These are phyloP conservation scores for Sanderia malayensis DNA, from an alignment of 30 jellyfish, hydroid and myxozoan species.

Conservation along the genomic window DNA sequence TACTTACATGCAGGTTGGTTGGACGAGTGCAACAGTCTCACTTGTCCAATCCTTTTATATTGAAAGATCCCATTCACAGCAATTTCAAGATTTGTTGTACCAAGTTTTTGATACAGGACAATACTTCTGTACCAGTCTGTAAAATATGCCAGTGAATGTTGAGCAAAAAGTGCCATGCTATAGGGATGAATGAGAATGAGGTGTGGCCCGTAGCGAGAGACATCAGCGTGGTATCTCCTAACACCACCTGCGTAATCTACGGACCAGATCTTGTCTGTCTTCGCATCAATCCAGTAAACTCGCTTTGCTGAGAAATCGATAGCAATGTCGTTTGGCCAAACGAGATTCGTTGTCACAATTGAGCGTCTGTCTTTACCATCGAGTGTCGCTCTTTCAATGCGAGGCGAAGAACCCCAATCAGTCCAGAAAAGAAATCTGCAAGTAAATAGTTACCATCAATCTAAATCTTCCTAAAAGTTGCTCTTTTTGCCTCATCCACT, in stretches of 20 bases:
- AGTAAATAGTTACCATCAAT: no score
- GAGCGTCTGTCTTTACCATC: conserved; percentile 71
- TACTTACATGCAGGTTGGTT: conserved; percentile 52
- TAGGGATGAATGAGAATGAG: conserved; percentile 58
- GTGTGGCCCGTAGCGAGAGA: conserved; percentile 16
- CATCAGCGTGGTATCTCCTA: conserved; percentile 30
- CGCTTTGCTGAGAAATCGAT: conserved; percentile 62
- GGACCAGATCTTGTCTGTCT: conserved; percentile 59
- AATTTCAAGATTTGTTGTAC: neutral
- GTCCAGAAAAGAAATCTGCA: conserved; percentile 82
- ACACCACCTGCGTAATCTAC: conserved; percentile 59
- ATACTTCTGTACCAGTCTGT: conserved; percentile 76
- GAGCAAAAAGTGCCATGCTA: conserved; percentile 55
- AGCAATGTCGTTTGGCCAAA: conserved; percentile 75
- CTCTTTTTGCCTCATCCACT: no score
- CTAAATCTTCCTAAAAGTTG: no score
- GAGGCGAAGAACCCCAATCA: conserved; percentile 65
- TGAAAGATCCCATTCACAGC: neutral
- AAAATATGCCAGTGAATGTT: conserved; percentile 39
- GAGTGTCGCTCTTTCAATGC: conserved; percentile 72
- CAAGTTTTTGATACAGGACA: conserved; percentile 9
- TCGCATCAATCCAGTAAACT: conserved; percentile 86
- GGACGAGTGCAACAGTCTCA: conserved; percentile 36
- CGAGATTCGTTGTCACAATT: conserved; percentile 25
- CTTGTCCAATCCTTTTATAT: conserved; percentile 59